phyloP scores from a whole-genome alignment of 2,113 vertebrate genomes.

The Pogona vitticeps region DNA sequence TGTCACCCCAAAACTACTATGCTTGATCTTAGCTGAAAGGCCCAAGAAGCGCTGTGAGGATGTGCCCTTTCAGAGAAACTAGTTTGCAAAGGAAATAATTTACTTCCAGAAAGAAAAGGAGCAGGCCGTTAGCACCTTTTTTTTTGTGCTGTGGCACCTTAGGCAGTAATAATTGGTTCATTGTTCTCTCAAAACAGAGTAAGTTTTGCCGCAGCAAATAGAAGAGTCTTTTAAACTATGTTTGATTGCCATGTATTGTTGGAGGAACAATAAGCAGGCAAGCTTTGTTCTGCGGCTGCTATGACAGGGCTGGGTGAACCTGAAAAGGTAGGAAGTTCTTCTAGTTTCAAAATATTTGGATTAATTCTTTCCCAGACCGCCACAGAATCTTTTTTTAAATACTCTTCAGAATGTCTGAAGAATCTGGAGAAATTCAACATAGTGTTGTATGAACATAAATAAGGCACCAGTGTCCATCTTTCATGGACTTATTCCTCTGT shows the following conservation, averaged over 20 bases:
- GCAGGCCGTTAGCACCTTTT: neutral
- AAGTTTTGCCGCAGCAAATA: slow-evolving; percentile 40
- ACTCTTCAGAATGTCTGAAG: slow-evolving; percentile 23
- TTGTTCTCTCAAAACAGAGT: slow-evolving; percentile 13
- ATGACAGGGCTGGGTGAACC: slow-evolving; percentile 48
- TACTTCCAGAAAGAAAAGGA: neutral
- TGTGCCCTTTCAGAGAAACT: neutral
- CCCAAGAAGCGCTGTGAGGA: neutral
- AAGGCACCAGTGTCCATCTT: neutral
- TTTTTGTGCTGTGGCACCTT: neutral
- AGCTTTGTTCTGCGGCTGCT: slow-evolving; percentile 41
- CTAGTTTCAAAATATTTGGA: slow-evolving; percentile 68
- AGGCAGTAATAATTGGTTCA: slow-evolving; percentile 17
- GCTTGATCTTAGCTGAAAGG: no score
- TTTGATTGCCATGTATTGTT: slow-evolving; percentile 54
- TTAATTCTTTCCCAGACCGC: slow-evolving; percentile 20
- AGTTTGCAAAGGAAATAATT: neutral
- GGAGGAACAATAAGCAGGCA: slow-evolving; percentile 58
- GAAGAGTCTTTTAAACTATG: slow-evolving; percentile 47
- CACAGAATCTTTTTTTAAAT: neutral
- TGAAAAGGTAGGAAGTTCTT: slow-evolving; percentile 54
- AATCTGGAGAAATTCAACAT: neutral
- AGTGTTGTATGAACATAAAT: neutral
- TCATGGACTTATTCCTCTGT: no score
- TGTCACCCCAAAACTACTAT: neutral